Base-by-base conservation (phyloP, 2,888 invertebrate genomes). In the Malacosoma neustria region DNA sequence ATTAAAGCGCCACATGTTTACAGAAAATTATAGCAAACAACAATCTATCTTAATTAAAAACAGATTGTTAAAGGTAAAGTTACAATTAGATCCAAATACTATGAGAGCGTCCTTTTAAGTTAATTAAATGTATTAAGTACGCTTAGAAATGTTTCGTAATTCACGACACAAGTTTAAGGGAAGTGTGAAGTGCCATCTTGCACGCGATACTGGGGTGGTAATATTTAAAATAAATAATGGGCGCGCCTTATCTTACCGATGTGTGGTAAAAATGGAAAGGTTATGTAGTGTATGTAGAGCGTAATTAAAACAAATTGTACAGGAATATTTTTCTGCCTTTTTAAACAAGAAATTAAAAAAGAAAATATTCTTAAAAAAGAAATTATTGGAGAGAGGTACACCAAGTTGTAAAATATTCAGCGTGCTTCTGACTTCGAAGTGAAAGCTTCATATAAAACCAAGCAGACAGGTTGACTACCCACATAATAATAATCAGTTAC, bases 301-400 rank as follows among this genome's bases (percentile, higher is more conserved):
- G 30, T 34, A 38, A 34, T 38, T 31, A 34, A 29, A 34, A 38
- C 34, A 34, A 38, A 38, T 38, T 30, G 32, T n/a, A n/a, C n/a
- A n/a, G n/a, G n/a, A n/a, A n/a, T n/a, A n/a, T n/a, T n/a, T n/a
- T n/a, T n/a, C n/a, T n/a, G n/a, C n/a, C n/a, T n/a, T n/a, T n/a
- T n/a, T n/a, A n/a, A n/a, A n/a, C n/a, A n/a, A n/a, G n/a, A n/a
- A n/a, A n/a, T n/a, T n/a, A n/a, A n/a, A n/a, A n/a, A n/a, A n/a
- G n/a, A n/a, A n/a, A n/a, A n/a, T n/a, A n/a, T n/a, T n/a, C n/a
- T n/a, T n/a, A n/a, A n/a, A n/a, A n/a, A n/a, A n/a, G n/a, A n/a
- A n/a, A n/a, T n/a, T n/a, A n/a, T n/a, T n/a, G n/a, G n/a, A n/a
- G n/a, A n/a, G n/a, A n/a, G n/a, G n/a, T n/a, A n/a, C n/a, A n/a